Evolutionary conservation across 2,888 invertebrate genomes (phyloP).

Genomic region (Metallyticus violacea): DNA sequence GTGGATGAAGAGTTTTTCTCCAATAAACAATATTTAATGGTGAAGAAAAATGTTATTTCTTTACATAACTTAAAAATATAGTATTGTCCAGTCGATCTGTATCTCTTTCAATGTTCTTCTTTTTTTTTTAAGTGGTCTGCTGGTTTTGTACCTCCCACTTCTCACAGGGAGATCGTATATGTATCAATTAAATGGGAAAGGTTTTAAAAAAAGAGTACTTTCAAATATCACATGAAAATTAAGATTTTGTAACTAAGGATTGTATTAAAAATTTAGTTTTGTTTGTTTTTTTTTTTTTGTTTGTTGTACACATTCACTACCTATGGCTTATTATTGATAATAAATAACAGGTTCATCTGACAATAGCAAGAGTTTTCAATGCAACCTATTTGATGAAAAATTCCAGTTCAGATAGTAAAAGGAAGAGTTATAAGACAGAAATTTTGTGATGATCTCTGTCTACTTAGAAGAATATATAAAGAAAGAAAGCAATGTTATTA

Average conservation of each 20-base stretch:
- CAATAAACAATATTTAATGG: constrained; percentile 5
- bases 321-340: constrained; percentile 15
- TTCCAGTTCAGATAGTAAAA: background rate
- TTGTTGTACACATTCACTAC: constrained; percentile 11
- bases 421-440: background rate
- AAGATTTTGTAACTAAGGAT: background rate
- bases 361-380: background rate
- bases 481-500: background rate
- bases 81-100: background rate
- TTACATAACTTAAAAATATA: background rate
- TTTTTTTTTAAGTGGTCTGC: background rate
- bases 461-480: background rate
- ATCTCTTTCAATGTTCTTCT: background rate
- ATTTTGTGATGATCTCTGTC: no score
- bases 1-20: background rate
- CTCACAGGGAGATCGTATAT: background rate
- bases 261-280: constrained; percentile 2
- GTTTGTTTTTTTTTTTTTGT: background rate
- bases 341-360: constrained; percentile 10
- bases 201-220: background rate
- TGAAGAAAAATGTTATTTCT: background rate
- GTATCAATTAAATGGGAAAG: background rate
- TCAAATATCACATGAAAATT: background rate
- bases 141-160: background rate
- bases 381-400: background rate